Percentiles rank a stretch among this genome's conserved stretches.
These are phyloP conservation scores for Eledone cirrhosa DNA, from an alignment of 2,888 invertebrate genomes.

Conservation along the genomic window DNA sequence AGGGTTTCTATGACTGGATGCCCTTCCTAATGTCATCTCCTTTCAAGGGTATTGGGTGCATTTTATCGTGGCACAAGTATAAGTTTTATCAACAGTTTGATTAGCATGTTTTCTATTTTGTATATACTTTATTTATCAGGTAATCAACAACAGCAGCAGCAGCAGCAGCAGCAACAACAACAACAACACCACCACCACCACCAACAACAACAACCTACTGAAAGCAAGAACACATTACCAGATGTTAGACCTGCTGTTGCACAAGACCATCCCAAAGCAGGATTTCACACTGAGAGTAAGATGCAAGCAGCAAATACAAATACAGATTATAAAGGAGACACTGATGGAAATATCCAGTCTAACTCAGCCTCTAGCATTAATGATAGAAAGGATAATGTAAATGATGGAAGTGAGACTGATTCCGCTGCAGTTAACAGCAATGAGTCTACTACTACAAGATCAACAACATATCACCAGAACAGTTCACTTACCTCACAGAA, in stretches of 20 bases:
- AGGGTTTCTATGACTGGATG: too few species aligned
- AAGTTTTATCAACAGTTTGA: too few species aligned
- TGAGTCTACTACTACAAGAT: neutral
- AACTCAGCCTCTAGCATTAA: too few species aligned
- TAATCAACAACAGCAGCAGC: neutral
- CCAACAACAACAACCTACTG: slow-evolving; percentile 13
- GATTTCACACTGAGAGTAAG: slow-evolving; percentile 28
- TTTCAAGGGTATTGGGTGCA: too few species aligned
- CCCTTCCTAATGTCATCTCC: too few species aligned
- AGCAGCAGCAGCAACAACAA: neutral
- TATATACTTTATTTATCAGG: neutral
- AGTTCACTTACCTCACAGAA: neutral
- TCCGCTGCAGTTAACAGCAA: neutral
- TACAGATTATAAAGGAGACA: neutral
- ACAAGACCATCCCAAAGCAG: slow-evolving; percentile 8
- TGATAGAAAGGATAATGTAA: neutral
- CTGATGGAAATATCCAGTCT: too few species aligned
- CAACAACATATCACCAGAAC: neutral
- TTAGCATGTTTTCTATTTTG: too few species aligned
- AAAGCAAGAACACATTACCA: neutral
- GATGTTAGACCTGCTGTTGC: neutral
- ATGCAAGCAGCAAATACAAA: neutral
- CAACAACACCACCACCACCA: slow-evolving; percentile 4
- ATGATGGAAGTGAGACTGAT: neutral
- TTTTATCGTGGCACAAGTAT: too few species aligned